Evolutionary conservation across 2,113 vertebrate genomes (phyloP), one percentile per base, ranked within the genome.

Genomic region (Tachycineta bicolor): DNA sequence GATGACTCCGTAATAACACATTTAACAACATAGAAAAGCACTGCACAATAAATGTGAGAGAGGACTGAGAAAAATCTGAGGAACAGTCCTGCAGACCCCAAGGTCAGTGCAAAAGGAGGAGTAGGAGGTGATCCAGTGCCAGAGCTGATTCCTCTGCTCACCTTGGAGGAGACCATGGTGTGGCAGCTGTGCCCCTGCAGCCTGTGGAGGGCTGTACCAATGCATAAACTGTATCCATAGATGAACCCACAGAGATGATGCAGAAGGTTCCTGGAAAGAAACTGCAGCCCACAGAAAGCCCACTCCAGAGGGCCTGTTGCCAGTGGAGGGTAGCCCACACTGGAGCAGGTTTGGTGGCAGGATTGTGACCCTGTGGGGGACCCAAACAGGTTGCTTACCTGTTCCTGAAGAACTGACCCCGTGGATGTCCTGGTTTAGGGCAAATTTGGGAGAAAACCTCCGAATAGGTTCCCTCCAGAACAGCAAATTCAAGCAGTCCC

Each of bases 181-280:
- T 9, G 24, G 22, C 22, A 41, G 25, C 11, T 52, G 47, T 58
- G 8, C 5, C 37, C 25, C 47, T 52, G 39, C 31, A 83, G 33
- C 41, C 6, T 10, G 2, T 22, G 13, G 39, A 79, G 34, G 33
- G 37, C 22, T 33, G 16, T 14, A 33, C 37, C 37, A 37, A 37
- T 37, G 37, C 10, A 37, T 37, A 37, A 37, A 37, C 22, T 33
- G 16, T 14, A 33, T 6, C n/a, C 29, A 16, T 5, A 7, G 22
- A 84, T 26, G 14, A 76, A 10, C 4, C 10, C n/a, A 52, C 0
- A 0, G 5, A 31, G 20, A 25, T 14, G 5, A 21, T 18, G 34
- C 41, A 41, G 58, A 70, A 79, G 7, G 33, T 55, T 14, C 16
- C 29, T 41, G 31, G 56, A 47, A 50, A 12, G 14, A 68, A 73